Evolutionary conservation across 2,113 vertebrate species (phyloP).

Genomic region (Circaetus gallicus): DNA sequence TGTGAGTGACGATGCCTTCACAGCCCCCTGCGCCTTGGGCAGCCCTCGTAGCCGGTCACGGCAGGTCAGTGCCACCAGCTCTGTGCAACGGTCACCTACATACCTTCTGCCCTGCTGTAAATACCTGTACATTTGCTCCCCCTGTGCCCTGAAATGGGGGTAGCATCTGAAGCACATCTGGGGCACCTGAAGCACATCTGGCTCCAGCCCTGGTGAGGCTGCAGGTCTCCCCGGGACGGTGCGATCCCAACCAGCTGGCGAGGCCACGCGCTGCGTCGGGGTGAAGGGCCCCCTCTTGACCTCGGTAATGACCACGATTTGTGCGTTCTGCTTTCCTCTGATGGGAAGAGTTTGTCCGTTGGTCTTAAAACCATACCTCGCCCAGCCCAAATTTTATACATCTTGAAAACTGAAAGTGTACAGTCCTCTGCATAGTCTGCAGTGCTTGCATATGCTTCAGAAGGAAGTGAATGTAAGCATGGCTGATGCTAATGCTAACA

Average conservation of each 20-base stretch:
- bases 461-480: background rate
- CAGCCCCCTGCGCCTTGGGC: background rate
- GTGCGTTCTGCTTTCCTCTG: background rate
- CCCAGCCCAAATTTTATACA: background rate
- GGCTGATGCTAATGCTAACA: background rate
- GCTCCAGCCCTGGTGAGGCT: background rate
- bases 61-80: background rate
- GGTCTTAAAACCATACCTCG: background rate
- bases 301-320: background rate
- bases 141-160: background rate
- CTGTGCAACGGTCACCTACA: fast-evolving
- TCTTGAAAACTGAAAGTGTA: background rate
- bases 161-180: background rate
- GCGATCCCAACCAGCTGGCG: background rate
- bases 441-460: background rate
- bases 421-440: background rate
- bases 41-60: fast-evolving
- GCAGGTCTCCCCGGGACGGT: background rate
- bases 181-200: background rate
- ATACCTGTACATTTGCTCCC: fast-evolving
- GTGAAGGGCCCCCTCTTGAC: background rate
- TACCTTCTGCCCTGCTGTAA: background rate
- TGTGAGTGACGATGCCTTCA: background rate
- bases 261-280: fast-evolving
- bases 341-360: background rate